These are phyloP conservation scores for Synanthedon andrenaeformis DNA, from an alignment of 2,888 invertebrate species.

Conservation along the genomic window DNA sequence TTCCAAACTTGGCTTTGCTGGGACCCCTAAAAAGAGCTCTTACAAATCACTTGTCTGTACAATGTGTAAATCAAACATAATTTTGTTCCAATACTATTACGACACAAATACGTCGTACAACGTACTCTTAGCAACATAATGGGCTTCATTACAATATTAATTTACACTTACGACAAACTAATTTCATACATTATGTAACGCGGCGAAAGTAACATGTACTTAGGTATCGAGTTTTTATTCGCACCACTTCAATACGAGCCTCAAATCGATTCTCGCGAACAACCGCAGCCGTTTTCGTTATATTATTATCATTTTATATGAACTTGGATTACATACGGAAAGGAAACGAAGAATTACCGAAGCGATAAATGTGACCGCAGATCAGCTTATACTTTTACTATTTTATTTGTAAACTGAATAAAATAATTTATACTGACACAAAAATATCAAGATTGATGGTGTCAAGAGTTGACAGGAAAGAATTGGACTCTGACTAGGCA, in stretches of 20 bases:
- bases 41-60: too few species aligned
- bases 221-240: constrained; percentile 37
- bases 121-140: background rate
- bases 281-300: constrained; percentile 41
- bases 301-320: constrained; percentile 31
- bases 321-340: constrained; percentile 43
- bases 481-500: too few species aligned
- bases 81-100: too few species aligned
- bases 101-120: too few species aligned
- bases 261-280: constrained; percentile 38
- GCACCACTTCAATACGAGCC: constrained; percentile 23
- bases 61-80: too few species aligned
- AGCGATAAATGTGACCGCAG: constrained; percentile 19
- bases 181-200: constrained; percentile 5
- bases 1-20: too few species aligned
- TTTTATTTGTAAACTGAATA: background rate
- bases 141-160: background rate
- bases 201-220: constrained; percentile 14
- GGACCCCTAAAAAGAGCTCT: too few species aligned
- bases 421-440: background rate
- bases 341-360: constrained; percentile 27
- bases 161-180: constrained; percentile 2
- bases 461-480: too few species aligned
- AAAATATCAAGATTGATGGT: too few species aligned
- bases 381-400: background rate